Evolutionary conservation across 2,888 invertebrate genomes (phyloP), one percentile per base, ranked within the genome.

Genomic region (Cylindroiulus punctatus): DNA sequence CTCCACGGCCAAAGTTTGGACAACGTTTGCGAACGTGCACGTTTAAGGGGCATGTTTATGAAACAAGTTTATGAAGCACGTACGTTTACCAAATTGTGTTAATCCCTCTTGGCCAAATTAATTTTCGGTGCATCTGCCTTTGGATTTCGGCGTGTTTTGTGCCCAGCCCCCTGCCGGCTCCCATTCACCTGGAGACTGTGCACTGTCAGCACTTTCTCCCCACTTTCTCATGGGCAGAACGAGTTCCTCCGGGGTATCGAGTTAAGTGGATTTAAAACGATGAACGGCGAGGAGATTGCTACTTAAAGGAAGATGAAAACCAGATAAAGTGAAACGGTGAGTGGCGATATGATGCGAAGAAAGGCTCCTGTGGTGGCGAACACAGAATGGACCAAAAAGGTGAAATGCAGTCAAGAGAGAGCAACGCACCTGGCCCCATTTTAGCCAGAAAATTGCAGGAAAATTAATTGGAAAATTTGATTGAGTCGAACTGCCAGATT

Each of bases 181-280:
- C n/a, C n/a, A n/a, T 57, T 57, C n/a, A 19, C 5, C 5, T n/a
- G 52, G n/a, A 19, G n/a, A 57, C 52, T 2, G n/a, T 17, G 52
- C 52, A 57, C 52, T 57, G 52, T 57, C 52, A 57, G 52, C 52
- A n/a, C 7, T n/a, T 57, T 57, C 44, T n/a, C n/a, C 19, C 2
- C n/a, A 57, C n/a, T 57, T 57, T 57, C n/a, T 19, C n/a, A 57
- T 57, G 5, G 19, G 19, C n/a, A 7, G 17, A 57, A 57, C 52
- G 52, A 57, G 52, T 57, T 57, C n/a, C n/a, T 57, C 1, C 3
- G 36, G 36, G 19, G 5, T n/a, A 57, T 5, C 1, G 17, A n/a
- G n/a, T n/a, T 57, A 57, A 57, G 52, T 57, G 52, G n/a, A 57
- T n/a, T 57, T 57, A 57, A 36, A 57, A 52, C 47, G 47, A 52